These are phyloP conservation scores for Grapholita molesta DNA, from an alignment of 1,140 invertebrate species.

Conservation along the genomic window DNA sequence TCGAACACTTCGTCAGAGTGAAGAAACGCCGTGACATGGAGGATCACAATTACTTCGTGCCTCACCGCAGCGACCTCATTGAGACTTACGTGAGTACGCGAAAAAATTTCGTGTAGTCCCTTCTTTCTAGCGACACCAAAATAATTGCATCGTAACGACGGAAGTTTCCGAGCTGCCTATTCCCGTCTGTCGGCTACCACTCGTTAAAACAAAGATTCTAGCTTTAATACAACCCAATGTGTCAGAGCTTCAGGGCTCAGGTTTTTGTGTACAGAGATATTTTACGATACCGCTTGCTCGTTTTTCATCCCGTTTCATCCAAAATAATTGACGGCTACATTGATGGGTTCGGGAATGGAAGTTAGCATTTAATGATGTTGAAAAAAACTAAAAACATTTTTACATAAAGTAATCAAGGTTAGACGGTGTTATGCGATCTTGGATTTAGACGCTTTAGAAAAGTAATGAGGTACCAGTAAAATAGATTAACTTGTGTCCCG, in stretches of 20 bases:
- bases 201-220: not conserved
- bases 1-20: slow-evolving; percentile 97
- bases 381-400: not conserved
- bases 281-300: not conserved
- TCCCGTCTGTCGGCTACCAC: not conserved
- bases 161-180: not conserved
- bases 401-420: not conserved
- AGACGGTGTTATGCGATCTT: not conserved
- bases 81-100: slow-evolving; percentile 93
- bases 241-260: not conserved
- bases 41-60: slow-evolving; percentile 97
- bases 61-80: slow-evolving; percentile 93
- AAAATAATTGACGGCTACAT: not conserved
- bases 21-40: slow-evolving; percentile 97
- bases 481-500: slow-evolving; percentile 10
- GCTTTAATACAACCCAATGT: not conserved
- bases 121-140: not conserved
- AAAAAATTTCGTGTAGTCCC: not conserved
- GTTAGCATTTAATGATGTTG: not conserved
- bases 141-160: not conserved
- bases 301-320: not conserved
- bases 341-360: not conserved
- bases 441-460: not conserved
- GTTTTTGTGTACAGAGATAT: not conserved
- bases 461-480: not conserved